These are phyloP conservation scores for Ylistrum balloti DNA, from an alignment of 1,140 invertebrate species.

Conservation along the genomic window DNA sequence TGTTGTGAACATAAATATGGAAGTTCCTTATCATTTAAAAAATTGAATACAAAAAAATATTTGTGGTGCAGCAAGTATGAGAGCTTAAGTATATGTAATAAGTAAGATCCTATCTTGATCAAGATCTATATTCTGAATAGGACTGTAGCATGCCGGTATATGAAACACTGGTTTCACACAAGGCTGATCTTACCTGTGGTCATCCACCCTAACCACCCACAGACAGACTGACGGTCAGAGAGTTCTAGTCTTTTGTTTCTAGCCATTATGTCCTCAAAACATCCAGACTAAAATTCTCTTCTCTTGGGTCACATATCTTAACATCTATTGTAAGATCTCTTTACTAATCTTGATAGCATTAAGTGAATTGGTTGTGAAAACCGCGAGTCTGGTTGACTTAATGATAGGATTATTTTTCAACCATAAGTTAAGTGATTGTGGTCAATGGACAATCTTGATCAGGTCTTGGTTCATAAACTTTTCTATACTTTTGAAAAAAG, in stretches of 20 bases:
- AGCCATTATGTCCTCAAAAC: background rate
- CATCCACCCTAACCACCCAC: background rate
- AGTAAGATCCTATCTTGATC: background rate
- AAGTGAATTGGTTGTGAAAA: background rate
- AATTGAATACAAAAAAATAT: background rate
- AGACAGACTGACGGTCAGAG: background rate
- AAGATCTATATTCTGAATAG: conserved; percentile 1
- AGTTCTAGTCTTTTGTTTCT: background rate
- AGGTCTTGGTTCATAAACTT: too few relatives aligned
- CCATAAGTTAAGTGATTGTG: background rate
- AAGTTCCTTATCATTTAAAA: conserved; percentile 13
- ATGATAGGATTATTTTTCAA: background rate
- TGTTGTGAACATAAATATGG: background rate
- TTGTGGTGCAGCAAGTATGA: background rate
- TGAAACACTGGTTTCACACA: conserved; percentile 5
- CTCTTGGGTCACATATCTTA: conserved; percentile 9
- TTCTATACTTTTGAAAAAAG: too few relatives aligned
- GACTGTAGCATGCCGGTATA: background rate
- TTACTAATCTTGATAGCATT: conserved; percentile 21
- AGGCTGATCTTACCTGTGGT: background rate
- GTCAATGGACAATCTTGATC: too few relatives aligned
- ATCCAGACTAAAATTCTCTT: background rate
- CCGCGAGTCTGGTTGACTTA: background rate
- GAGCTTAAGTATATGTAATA: background rate
- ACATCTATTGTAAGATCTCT: background rate